Evolutionary conservation across 2,888 invertebrate genomes (phyloP).

Genomic region (Platypus cylindrus): DNA sequence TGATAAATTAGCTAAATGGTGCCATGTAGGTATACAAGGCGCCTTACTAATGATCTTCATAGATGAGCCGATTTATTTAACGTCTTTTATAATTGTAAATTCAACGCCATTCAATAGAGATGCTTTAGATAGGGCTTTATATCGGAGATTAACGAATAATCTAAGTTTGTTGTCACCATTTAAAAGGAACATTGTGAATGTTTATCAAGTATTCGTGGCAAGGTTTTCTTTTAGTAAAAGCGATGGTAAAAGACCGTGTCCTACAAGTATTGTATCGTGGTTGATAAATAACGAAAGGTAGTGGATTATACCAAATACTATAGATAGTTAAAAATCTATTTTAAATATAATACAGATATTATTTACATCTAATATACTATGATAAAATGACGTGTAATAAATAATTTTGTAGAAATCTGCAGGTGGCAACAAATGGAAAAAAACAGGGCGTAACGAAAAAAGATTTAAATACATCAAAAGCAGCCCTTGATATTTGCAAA

Average conservation of each 20-base stretch:
- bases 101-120: constrained; percentile 48
- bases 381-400: neutral
- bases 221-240: constrained; percentile 36
- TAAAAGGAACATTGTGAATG: constrained; percentile 22
- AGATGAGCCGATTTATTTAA: constrained; percentile 52
- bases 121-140: constrained; percentile 38
- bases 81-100: constrained; percentile 57
- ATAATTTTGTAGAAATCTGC: constrained; percentile 39
- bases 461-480: constrained; percentile 29
- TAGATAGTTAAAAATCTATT: no score
- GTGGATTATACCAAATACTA: no score
- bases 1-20: constrained; percentile 88
- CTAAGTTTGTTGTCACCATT: constrained; percentile 19
- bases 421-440: constrained; percentile 65
- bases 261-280: constrained; percentile 50
- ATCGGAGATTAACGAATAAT: constrained; percentile 27
- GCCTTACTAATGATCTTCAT: constrained; percentile 59
- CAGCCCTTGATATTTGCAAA: constrained; percentile 37
- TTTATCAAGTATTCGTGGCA: constrained; percentile 28
- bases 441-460: constrained; percentile 71
- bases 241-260: constrained; percentile 38
- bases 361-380: no score
- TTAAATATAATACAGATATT: no score
- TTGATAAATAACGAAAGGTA: constrained; percentile 35
- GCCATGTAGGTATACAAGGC: constrained; percentile 74